Evolutionary conservation across 2,113 vertebrate species (phyloP).

Genomic region (Microcebus ravelobensis): DNA sequence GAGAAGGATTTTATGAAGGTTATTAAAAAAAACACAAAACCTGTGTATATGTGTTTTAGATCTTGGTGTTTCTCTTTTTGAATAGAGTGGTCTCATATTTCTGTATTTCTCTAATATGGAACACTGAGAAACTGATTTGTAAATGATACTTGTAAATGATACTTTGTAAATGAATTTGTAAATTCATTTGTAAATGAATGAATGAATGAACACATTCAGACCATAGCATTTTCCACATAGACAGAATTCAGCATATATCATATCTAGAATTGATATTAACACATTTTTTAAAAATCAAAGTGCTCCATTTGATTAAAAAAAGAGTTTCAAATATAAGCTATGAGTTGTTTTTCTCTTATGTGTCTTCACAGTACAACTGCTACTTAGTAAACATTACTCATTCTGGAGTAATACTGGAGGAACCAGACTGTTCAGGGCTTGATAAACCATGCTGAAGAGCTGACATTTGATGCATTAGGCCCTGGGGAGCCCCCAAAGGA

Average conservation of each 20-base stretch:
- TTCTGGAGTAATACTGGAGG: background rate
- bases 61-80: background rate
- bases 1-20: background rate
- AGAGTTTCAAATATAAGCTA: background rate
- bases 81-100: background rate
- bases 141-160: slow-evolving; percentile 11
- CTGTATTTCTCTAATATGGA: background rate
- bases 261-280: background rate
- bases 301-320: background rate
- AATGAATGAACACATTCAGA: slow-evolving; percentile 25
- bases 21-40: background rate
- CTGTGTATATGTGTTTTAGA: background rate
- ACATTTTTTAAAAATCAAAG: background rate
- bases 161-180: background rate
- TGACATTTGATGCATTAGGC: background rate
- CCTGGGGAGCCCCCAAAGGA: background rate
- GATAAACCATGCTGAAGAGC: background rate
- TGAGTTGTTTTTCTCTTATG: background rate
- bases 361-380: background rate
- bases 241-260: background rate
- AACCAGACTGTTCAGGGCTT: background rate
- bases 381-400: background rate
- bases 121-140: background rate
- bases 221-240: background rate
- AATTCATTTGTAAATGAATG: background rate